A percentile compares a stretch with the other conserved stretches of the same genome.
phyloP scores from a whole-genome alignment of 2,113 vertebrate genomes.

The Falco punctatus region DNA sequence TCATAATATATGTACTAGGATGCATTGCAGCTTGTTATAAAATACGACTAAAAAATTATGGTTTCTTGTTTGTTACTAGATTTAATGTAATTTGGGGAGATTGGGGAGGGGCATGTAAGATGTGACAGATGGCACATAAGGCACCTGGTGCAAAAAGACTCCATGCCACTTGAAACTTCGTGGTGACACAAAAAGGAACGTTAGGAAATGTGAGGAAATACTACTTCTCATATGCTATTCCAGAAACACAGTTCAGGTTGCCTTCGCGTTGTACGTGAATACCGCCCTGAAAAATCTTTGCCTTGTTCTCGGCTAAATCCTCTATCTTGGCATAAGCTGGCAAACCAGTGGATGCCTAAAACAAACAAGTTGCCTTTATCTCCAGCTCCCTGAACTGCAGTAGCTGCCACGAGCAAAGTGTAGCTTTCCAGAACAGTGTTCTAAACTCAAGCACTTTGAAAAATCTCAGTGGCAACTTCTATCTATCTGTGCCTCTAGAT shows the following conservation, averaged over 20 bases:
- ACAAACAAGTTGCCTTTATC: background rate
- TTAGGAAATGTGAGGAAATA: background rate
- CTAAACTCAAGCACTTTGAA: background rate
- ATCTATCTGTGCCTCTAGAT: background rate
- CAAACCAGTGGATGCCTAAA: background rate
- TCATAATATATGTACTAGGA: background rate
- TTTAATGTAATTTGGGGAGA: background rate
- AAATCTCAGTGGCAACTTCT: background rate
- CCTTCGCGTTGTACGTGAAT: background rate
- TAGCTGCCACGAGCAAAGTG: background rate
- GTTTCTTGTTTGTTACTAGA: background rate
- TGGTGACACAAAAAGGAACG: background rate
- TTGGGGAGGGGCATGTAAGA: background rate
- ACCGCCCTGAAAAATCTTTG: background rate
- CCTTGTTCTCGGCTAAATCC: background rate
- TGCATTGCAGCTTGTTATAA: background rate
- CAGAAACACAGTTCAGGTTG: background rate
- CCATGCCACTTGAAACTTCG: background rate
- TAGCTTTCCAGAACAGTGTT: background rate
- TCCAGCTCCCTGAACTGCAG: background rate
- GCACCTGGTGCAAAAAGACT: background rate
- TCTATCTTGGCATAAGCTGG: background rate
- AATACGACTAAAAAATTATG: background rate
- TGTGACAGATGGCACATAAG: background rate
- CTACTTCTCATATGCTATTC: background rate